Evolutionary conservation across 2,888 invertebrate species (phyloP).

Genomic region (Incurvaria masculella): DNA sequence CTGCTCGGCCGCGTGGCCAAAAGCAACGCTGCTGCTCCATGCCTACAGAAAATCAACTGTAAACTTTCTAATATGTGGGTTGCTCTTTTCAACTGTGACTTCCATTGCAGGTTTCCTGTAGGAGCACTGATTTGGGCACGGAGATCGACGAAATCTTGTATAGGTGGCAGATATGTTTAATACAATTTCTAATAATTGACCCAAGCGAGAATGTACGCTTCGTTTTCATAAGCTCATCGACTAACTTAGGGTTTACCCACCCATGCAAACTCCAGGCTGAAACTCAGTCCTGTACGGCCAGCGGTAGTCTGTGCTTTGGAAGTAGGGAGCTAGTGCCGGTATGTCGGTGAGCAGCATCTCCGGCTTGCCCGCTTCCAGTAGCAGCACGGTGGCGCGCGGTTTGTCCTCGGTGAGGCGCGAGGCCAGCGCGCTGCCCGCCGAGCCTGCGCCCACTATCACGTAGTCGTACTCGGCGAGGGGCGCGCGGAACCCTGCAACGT

Average conservation of each 20-base stretch:
- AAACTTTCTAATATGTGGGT: too few species aligned
- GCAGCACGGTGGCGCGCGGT: constrained; percentile 3
- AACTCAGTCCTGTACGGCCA: constrained; percentile 62
- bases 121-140: too few species aligned
- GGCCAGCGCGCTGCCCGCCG: constrained; percentile 11
- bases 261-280: constrained; percentile 51
- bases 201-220: too few species aligned
- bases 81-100: too few species aligned
- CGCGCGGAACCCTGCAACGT: constrained; percentile 8
- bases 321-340: constrained; percentile 51
- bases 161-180: too few species aligned
- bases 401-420: constrained; percentile 9
- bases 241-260: constrained; percentile 20
- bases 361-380: constrained; percentile 13
- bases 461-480: constrained; percentile 10
- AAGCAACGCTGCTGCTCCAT: constrained; percentile 37
- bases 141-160: too few species aligned
- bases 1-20: constrained; percentile 50
- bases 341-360: constrained; percentile 47
- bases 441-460: constrained; percentile 11
- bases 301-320: constrained; percentile 56
- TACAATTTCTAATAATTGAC: too few species aligned
- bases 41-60: too few species aligned
- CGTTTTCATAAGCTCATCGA: too few species aligned
- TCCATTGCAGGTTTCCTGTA: too few species aligned